Base-by-base conservation (phyloP, 1,140 invertebrate genomes). In the Ditylenchus dipsaci region DNA sequence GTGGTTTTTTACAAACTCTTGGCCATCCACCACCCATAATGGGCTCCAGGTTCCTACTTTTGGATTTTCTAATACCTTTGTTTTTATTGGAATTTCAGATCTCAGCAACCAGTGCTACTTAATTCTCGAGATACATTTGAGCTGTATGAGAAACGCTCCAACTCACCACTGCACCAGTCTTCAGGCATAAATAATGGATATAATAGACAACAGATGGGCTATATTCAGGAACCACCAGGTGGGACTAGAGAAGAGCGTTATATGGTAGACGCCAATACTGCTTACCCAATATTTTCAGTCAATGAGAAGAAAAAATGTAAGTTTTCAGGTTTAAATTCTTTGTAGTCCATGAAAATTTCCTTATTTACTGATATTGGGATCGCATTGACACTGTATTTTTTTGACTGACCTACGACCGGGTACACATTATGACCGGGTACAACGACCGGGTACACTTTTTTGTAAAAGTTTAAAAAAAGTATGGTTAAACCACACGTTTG, bases 71-170 rank as follows among this genome's bases (percentile, higher is more conserved):
- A 5, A 38, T 38, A 38, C 33, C 11, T 38, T 38, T 38, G 33
- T 47, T 47, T n/a, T n/a, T 5, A 23, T 57, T 57, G 21, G 27
- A 5, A 11, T 57, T 45, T 61, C 15, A 61, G 27, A 45, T 45
- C 59, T 45, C 59, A 61, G 29, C n/a, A n/a, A 38, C 38, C 59
- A 26, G 49, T 7, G 15, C 49, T 53, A 8, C 49, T 74, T 7
- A 63, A 30, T 43, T 60, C 72, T 45, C 26, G 59, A 29, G 72
- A 74, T 21, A 74, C 72, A 17, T 74, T 75, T 27, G 72, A 76
- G 45, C 62, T 62, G 11, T 74, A 74, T 58, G 72, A 74, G 63
- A 58, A 67, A 53, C 74, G 72, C 5, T 27, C 72, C 45, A 29
- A 43, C 42, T 70, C 68, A 21, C 72, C 72, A 1, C 63, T n/a